Percentiles rank a stretch among this genome's conserved stretches.
Evolutionary conservation across 2,113 vertebrate species (phyloP).

Genomic region (Corydoras maculifer): DNA sequence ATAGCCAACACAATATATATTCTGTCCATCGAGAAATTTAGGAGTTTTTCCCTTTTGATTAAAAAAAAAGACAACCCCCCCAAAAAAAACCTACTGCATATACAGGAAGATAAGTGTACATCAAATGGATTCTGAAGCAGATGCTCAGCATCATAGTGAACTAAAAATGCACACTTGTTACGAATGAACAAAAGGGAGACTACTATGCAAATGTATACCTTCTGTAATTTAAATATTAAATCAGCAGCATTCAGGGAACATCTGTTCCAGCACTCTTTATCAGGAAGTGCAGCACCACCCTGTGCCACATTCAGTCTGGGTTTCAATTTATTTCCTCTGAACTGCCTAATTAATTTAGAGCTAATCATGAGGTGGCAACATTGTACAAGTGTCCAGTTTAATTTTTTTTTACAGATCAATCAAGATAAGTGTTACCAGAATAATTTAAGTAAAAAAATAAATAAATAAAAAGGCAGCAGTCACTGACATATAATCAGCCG

Average conservation of each 20-base stretch:
- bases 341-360: conserved; percentile 34
- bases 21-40: conserved; percentile 10
- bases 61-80: background rate
- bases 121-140: conserved; percentile 1
- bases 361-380: too few species aligned
- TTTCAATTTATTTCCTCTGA: conserved; percentile 34
- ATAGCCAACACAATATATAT: conserved; percentile 31
- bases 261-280: conserved; percentile 30
- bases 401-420: too few species aligned
- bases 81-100: background rate
- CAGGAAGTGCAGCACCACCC: conserved; percentile 23
- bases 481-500: too few species aligned
- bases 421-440: too few species aligned
- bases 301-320: conserved; percentile 23
- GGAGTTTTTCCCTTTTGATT: conserved; percentile 6
- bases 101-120: background rate
- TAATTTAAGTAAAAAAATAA: too few species aligned
- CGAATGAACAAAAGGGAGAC: conserved; percentile 30
- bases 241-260: conserved; percentile 32
- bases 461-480: too few species aligned
- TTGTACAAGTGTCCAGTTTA: too few species aligned
- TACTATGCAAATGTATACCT: conserved; percentile 37
- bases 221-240: conserved; percentile 27
- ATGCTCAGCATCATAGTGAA: background rate
- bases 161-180: conserved; percentile 18